Evolutionary conservation across 2,113 vertebrate genomes (phyloP), one percentile per base, ranked within the genome.

Genomic region (Apeltes quadracus): DNA sequence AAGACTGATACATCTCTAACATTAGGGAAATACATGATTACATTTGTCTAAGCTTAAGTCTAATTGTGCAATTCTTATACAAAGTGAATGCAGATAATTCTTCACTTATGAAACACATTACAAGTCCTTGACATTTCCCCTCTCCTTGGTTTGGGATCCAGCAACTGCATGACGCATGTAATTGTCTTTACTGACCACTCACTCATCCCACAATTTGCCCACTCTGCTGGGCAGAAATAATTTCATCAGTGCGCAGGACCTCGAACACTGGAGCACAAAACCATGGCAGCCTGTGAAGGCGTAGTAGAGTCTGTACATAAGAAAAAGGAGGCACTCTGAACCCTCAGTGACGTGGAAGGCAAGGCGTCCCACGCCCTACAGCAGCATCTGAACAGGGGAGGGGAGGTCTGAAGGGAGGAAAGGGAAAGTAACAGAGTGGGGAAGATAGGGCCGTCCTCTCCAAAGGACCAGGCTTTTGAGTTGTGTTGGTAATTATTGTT

Each of bases 11-110:
- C 38, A 61, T 69, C 39, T 84, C 34, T 70, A 69, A 82, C 32
- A 36, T 62, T 71, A 71, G 15, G 79, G 76, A 87, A 87, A 85
- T 78, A 67, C 78, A 67, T 63, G 20, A 68, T 71, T 76, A 69
- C 16, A 68, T 56, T 41, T 57, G 63, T 53, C 58, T 78, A 83
- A 15, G 3, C 46, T 80, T 41, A 59, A 72, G 18, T 68, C 68
- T 84, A 79, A 82, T 57, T 79, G 82, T 86, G 85, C 75, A 66
- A 58, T 62, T 80, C 68, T 55, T 61, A 69, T 53, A 84, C 56
- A 84, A 74, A 78, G 67, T 88, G 75, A 83, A 72, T 27, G 57
- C 43, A 75, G 64, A 83, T 61, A 64, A 80, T 79, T 75, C 58
- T 69, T 78, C 61, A 82, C 75, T 75, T 61, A 36, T 83, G 76